Evolutionary conservation across 2,113 vertebrate genomes (phyloP).

Genomic region (Thinocorus orbignyianus): DNA sequence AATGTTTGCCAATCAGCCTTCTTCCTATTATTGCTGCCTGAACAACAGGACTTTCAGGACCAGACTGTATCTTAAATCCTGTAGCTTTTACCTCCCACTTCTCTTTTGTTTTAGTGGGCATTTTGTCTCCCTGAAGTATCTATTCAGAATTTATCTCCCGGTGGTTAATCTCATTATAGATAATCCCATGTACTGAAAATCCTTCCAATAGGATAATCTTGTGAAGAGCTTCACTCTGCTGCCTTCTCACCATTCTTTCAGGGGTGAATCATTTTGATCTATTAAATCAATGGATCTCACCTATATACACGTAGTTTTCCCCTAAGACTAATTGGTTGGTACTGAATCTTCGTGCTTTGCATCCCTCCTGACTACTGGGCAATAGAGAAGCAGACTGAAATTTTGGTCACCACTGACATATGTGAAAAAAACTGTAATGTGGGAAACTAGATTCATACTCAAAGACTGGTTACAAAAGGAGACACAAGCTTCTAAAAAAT

Average conservation of each 20-base stretch:
- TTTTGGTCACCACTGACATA: background rate
- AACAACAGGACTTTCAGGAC: background rate
- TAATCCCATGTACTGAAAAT: conserved; percentile 63
- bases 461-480: background rate
- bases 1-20: background rate
- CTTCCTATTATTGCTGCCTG: background rate
- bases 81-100: conserved; percentile 28
- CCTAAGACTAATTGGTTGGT: background rate
- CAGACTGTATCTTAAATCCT: conserved; percentile 10
- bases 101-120: conserved; percentile 57
- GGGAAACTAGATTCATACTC: background rate
- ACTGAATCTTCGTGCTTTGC: background rate
- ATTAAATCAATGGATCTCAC: conserved; percentile 12
- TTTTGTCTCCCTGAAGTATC: conserved; percentile 35
- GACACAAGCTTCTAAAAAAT: background rate
- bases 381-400: background rate
- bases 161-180: conserved; percentile 66
- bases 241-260: conserved; percentile 22
- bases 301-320: background rate
- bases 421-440: background rate
- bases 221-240: conserved; percentile 28
- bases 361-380: background rate
- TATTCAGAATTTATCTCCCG: conserved; percentile 55
- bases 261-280: conserved; percentile 18
- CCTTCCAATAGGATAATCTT: conserved; percentile 58